Base-by-base conservation (phyloP, 2,113 vertebrate species). In the Salminus brasiliensis region DNA sequence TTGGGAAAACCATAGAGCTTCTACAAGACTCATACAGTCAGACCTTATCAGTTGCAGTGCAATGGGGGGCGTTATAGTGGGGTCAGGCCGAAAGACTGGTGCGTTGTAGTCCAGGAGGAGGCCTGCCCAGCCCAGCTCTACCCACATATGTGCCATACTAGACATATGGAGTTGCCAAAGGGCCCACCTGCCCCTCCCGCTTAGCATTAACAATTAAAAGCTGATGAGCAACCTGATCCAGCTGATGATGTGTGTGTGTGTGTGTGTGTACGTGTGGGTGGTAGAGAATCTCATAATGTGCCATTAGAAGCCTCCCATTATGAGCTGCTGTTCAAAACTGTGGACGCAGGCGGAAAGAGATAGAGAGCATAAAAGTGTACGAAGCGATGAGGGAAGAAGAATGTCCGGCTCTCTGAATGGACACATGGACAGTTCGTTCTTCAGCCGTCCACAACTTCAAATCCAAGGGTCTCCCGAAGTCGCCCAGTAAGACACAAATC, bases 161-260 rank as follows among this genome's bases (percentile, higher is more conserved):
- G 21, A 5, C 18, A 8, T 16, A 36, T 3, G 16, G 45, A 53
- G 25, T 32, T 32, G 34, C 69, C 67, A 65, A 78, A 18, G 29
- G 41, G 47, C 72, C 67, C 68, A 82, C 82, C 60, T 76, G 68
- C 69, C 68, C 72, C 36, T 18, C 68, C 72, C 36, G 23, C 45
- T 70, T 73, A 25, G 52, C 81, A 84, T 85, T 85, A 88, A 85
- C 71, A 83, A 85, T 85, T 86, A 65, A 86, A 74, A 80, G 57
- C 49, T 57, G 53, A 69, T 36, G 59, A 23, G 79, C 53, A 78
- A 88, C 73, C 60, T 21, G 72, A 85, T 80, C 74, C 55, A 25
- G 67, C 74, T 21, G 69, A 79, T 62, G 45, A 27, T 49, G 39
- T 71, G 72, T 70, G 66, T 53, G 57, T 52, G 41, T 16, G 30